These are phyloP conservation scores for Monopis laevigella DNA, from an alignment of 2,888 invertebrate species.

Conservation along the genomic window DNA sequence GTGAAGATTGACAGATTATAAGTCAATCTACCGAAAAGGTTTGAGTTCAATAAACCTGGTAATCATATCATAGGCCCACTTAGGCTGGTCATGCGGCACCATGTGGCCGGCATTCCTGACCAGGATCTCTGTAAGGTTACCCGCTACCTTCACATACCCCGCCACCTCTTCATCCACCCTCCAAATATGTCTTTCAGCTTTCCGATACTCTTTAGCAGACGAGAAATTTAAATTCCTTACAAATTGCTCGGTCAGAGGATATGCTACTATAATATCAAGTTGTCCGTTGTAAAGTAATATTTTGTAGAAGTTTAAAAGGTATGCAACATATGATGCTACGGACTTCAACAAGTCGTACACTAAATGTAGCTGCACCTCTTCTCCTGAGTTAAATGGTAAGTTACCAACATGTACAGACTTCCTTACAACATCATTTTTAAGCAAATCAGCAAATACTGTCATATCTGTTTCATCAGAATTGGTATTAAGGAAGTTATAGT, in stretches of 20 bases:
- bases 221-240: conserved; percentile 74
- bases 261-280: conserved; percentile 72
- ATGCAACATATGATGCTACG: conserved; percentile 51
- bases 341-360: conserved; percentile 67
- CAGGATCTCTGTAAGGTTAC: conserved; percentile 75
- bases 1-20: too few relatives aligned
- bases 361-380: conserved; percentile 57
- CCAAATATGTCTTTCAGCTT: conserved; percentile 73
- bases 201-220: conserved; percentile 68
- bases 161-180: conserved; percentile 71
- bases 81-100: conserved; percentile 69
- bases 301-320: conserved; percentile 53
- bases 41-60: conserved; percentile 47
- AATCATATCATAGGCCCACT: conserved; percentile 66
- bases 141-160: conserved; percentile 76
- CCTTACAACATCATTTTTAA: conserved; percentile 47
- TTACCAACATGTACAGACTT: conserved; percentile 71
- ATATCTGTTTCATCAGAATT: conserved; percentile 50
- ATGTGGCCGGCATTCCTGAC: conserved; percentile 83
- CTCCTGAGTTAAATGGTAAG: conserved; percentile 53
- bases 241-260: conserved; percentile 69
- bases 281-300: conserved; percentile 74
- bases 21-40: conserved; percentile 4
- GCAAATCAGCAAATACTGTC: conserved; percentile 35
- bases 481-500: conserved; percentile 73